phyloP scores from a whole-genome alignment of 1,140 invertebrate genomes.

The Leptinotarsa texana region DNA sequence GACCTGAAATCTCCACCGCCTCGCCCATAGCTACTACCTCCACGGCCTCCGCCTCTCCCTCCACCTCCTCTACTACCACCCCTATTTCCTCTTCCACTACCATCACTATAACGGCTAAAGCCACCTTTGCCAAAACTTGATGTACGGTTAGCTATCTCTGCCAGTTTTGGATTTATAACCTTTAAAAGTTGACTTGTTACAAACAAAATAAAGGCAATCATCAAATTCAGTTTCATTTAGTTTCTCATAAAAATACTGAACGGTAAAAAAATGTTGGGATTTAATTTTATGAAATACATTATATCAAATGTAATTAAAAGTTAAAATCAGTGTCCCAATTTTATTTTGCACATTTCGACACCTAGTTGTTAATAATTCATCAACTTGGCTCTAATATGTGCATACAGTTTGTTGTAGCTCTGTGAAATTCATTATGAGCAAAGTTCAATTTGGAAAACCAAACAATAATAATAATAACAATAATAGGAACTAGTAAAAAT shows the following conservation, averaged over 20 bases:
- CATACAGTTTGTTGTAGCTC: not conserved
- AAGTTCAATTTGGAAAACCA: too few species aligned
- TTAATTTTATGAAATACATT: not conserved
- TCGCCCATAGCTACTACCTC: conserved; percentile 11
- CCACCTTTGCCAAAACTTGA: conserved; percentile 31
- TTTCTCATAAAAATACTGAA: too few species aligned
- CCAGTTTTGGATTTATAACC: conserved; percentile 66
- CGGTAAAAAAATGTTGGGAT: too few species aligned
- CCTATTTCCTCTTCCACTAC: conserved; percentile 30
- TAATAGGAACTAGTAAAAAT: too few species aligned
- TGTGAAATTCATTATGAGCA: too few species aligned
- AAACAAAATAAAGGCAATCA: not conserved
- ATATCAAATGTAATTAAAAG: not conserved
- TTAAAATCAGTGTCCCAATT: not conserved
- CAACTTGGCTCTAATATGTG: conserved; percentile 24
- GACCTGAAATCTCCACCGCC: conserved; percentile 14
- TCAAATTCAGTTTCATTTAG: too few species aligned
- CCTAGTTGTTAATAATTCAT: conserved; percentile 12
- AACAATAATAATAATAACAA: too few species aligned
- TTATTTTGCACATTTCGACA: conserved; percentile 24
- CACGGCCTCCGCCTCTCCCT: conserved; percentile 31
- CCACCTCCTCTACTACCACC: conserved; percentile 38
- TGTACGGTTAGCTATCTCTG: conserved; percentile 56
- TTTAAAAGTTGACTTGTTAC: conserved; percentile 58
- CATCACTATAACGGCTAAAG: conserved; percentile 36